Evolutionary conservation across 2,888 invertebrate genomes (phyloP).

Genomic region (Ecliptopera silaceata): DNA sequence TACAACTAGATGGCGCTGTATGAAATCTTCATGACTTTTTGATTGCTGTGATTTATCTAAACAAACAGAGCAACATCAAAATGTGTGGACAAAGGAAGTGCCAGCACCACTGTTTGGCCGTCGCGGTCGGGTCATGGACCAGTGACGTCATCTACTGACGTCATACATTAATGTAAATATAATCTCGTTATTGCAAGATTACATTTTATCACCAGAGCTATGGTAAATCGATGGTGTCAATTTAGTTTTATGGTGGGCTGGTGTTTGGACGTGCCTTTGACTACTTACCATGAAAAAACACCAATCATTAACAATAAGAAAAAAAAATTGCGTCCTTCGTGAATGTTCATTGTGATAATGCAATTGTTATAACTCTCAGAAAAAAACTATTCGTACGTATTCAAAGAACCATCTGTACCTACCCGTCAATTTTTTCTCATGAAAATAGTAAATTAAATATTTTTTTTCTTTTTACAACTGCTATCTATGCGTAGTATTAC

Average conservation of each 20-base stretch:
- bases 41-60: background rate
- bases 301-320: no score
- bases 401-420: no score
- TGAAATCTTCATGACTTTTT: no score
- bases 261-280: background rate
- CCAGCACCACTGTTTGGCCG: constrained; percentile 7
- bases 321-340: no score
- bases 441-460: no score
- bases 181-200: constrained; percentile 15
- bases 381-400: no score
- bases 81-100: constrained; percentile 5
- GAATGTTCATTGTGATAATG: no score
- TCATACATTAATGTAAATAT: constrained; percentile 17
- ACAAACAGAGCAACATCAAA: no score
- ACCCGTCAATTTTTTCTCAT: no score
- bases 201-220: constrained; percentile 14
- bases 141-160: constrained; percentile 9
- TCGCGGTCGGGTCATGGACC: background rate
- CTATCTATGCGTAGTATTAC: background rate
- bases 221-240: constrained; percentile 18
- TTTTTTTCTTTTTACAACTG: background rate
- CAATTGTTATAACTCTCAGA: no score
- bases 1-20: no score
- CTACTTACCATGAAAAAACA: no score
- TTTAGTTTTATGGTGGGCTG: constrained; percentile 7